phyloP scores from a whole-genome alignment of 2,113 vertebrate species.

The Conger conger region DNA sequence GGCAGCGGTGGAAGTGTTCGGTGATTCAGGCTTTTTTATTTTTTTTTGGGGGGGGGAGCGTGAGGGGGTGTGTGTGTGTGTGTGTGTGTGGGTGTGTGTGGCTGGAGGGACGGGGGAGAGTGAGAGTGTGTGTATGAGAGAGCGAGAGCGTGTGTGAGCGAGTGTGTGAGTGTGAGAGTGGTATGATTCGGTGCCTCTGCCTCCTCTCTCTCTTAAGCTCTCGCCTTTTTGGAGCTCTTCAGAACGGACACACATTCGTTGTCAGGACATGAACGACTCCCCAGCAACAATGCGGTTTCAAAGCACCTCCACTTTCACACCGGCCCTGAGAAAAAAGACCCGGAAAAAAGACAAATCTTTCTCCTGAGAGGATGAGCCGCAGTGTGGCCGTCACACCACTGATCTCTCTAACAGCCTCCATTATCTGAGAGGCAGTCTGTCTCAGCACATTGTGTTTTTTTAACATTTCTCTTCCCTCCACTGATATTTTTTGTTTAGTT shows the following conservation, averaged over 20 bases:
- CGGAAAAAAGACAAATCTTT: neutral
- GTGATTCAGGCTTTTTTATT: neutral
- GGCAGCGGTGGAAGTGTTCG: neutral
- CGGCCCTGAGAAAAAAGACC: neutral
- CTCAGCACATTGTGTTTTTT: conserved; percentile 52
- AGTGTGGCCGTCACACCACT: conserved; percentile 62
- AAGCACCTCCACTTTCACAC: neutral
- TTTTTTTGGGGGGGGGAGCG: neutral
- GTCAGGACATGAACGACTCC: neutral
- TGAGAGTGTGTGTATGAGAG: neutral
- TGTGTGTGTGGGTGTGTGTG: neutral
- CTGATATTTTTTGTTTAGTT: neutral
- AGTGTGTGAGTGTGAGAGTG: too few relatives aligned
- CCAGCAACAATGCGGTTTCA: neutral
- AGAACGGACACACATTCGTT: neutral
- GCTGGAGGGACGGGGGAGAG: too few relatives aligned
- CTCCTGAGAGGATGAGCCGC: conserved; percentile 56
- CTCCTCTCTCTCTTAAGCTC: neutral
- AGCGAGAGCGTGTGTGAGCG: neutral
- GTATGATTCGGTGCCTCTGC: neutral
- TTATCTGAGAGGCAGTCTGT: conserved; percentile 73
- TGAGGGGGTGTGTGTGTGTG: neutral
- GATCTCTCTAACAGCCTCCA: conserved; percentile 69
- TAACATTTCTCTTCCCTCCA: neutral
- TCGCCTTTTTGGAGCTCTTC: neutral